Evolutionary conservation across 2,797 vertebrate genomes (phyloP), one percentile per base, ranked within the genome.

Genomic region (Benthosema pterotum): DNA sequence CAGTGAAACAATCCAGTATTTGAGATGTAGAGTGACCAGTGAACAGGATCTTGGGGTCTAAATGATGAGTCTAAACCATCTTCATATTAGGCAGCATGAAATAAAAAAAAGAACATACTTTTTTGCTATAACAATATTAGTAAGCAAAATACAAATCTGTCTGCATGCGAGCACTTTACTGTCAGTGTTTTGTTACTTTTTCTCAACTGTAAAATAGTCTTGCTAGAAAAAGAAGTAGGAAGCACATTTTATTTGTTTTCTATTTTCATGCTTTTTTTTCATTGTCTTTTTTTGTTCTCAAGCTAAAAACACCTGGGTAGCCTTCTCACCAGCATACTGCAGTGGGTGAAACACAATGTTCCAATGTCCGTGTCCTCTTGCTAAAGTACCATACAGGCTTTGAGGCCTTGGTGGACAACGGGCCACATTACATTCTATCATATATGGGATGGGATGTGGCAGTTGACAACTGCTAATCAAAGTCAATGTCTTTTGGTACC

Each of bases 301-400:
- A 85, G 77, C 78, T 84, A 67, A 90, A 81, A 90, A 81, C 87
- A 91, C 88, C 86, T 87, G 79, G 81, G 83, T 84, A 88, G 87
- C 87, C 89, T 92, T 89, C 83, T 88, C 88, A 88, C 83, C 88
- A 90, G 90, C 91, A 88, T 83, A 82, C 71, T 86, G 75, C 85
- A 86, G 84, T 83, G 79, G 83, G 80, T 78, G 67, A 77, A 83
- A 76, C 59, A 54, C 14, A 42, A 42, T 50, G 14, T 52, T 66
- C 54, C 43, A 11, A 61, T 22, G 42, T 60, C 78, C 73, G 72
- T 67, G 66, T 81, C 68, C 71, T 78, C 71, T 81, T 74, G 75
- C 82, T 82, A 16, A 74, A 25, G 79, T 81, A 78, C 72, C 69
- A 70, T 57, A 9, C 60, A 64, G 67, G 59, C 50, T 50, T 75